Base-by-base conservation (phyloP, 2,888 invertebrate species). In the Busseola fusca region DNA sequence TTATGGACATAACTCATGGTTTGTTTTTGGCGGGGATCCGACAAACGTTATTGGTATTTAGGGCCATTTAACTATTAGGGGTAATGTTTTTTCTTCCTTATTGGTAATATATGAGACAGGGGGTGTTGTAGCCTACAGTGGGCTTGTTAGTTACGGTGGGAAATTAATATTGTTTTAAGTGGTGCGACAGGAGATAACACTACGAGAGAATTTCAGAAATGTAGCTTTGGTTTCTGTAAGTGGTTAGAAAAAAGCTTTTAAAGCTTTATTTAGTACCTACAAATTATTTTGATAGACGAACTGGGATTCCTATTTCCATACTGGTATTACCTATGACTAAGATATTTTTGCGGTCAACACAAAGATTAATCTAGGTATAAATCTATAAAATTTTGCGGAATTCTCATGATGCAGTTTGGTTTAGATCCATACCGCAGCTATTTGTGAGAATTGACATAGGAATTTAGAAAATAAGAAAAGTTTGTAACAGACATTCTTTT, bases 11-110 rank as follows among this genome's bases (percentile, higher is more conserved):
- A 96, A 95, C 92, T 96, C 95, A 96, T 89, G 94, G 94, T 96
- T 95, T 96, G 95, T 95, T 95, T 95, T 95, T 94, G 93, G 94
- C 94, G 93, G 94, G 94, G 94, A 92, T 90, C 93, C 93, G 94
- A 95, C 95, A 94, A 94, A 91, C 94, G 92, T 94, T 95, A 95
- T 95, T 95, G 95, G 94, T 94, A 93, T 95, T 95, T 94, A 94
- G 90, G 92, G 92, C 87, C 91, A 93, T 93, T 94, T 93, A 91
- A 90, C 92, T 92, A 93, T 94, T 94, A 93, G 89, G 91, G 91
- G 87, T 88, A 86, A 91, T 91, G 90, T 87, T 88, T 91, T 78
- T 93, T 92, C 82, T 91, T 86, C 80, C 87, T 87, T 85, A 72
- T 88, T 93, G 90, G 93, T 88, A 90, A 94, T 88, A 90, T 93